Percentiles rank a stretch among this genome's conserved stretches.
phyloP scores from a whole-genome alignment of 2,888 invertebrate genomes.

The Dolichomitus sp. region DNA sequence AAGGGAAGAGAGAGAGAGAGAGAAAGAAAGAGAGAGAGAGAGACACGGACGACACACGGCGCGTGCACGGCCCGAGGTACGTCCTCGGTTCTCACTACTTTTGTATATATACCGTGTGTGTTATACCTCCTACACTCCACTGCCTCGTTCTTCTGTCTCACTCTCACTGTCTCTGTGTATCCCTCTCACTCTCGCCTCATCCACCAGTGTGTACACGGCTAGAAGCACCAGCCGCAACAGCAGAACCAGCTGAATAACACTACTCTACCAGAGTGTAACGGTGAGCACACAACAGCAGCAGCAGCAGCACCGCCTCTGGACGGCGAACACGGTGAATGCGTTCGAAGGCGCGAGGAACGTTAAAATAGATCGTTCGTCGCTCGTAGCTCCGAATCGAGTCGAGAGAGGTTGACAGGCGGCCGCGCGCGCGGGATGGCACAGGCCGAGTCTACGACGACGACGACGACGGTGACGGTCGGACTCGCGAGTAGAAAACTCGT shows the following conservation, averaged over 20 bases:
- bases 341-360: constrained; percentile 69
- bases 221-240: constrained; percentile 28
- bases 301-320: constrained; percentile 65
- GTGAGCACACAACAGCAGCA: not conserved
- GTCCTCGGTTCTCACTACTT: constrained; percentile 57
- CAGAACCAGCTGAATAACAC: constrained; percentile 56
- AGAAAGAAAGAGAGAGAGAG: constrained; percentile 43
- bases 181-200: constrained; percentile 46
- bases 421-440: constrained; percentile 40
- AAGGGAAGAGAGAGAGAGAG: constrained; percentile 11
- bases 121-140: constrained; percentile 49
- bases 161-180: constrained; percentile 32
- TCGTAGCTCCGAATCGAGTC: constrained; percentile 54
- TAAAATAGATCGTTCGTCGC: constrained; percentile 76
- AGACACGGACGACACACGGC: constrained; percentile 43
- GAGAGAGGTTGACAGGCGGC: constrained; percentile 51
- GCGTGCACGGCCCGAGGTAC: constrained; percentile 55
- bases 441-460: constrained; percentile 6
- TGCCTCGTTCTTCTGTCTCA: constrained; percentile 52
- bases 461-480: not conserved
- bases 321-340: constrained; percentile 30
- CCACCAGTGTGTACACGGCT: not conserved
- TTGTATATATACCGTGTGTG: constrained; percentile 32
- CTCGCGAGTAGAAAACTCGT: constrained; percentile 25
- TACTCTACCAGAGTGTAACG: not conserved